Conservation (phyloP, 2,797 vertebrate species). For the Anguilla megastoma region DNA sequence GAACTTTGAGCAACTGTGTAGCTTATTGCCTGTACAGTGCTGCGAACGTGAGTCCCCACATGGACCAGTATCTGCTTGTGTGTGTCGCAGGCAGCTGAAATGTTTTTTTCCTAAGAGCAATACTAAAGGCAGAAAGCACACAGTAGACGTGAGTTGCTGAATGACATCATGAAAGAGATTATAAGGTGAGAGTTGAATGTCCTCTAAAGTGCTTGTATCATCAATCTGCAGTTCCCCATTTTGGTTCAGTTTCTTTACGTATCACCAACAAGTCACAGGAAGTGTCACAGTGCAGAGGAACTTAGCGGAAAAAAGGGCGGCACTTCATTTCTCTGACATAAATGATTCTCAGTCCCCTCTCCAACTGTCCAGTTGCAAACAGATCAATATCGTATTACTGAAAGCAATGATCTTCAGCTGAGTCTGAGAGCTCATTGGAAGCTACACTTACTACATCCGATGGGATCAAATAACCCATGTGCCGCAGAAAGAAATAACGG, state of each 20-base stretch:
- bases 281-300: constrained; percentile 22
- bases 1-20: not conserved
- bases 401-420: not conserved
- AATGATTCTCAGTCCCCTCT: not conserved
- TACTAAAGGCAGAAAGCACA: not conserved
- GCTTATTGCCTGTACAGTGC: not conserved
- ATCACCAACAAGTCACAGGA: not conserved
- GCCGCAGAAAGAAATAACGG: not conserved
- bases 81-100: not conserved
- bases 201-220: not conserved
- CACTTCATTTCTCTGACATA: not conserved
- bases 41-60: not conserved
- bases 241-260: not conserved
- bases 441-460: not conserved
- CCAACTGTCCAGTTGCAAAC: not conserved
- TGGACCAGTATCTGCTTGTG: not conserved
- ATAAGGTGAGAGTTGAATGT: not conserved
- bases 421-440: not conserved
- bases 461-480: not conserved
- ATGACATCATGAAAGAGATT: not conserved
- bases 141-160: not conserved
- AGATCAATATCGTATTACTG: not conserved
- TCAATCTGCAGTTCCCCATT: constrained; percentile 19
- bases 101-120: not conserved
- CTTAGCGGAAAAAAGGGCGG: not conserved